Conservation (phyloP, 2,113 vertebrate genomes). For the Dromas ardeola region DNA sequence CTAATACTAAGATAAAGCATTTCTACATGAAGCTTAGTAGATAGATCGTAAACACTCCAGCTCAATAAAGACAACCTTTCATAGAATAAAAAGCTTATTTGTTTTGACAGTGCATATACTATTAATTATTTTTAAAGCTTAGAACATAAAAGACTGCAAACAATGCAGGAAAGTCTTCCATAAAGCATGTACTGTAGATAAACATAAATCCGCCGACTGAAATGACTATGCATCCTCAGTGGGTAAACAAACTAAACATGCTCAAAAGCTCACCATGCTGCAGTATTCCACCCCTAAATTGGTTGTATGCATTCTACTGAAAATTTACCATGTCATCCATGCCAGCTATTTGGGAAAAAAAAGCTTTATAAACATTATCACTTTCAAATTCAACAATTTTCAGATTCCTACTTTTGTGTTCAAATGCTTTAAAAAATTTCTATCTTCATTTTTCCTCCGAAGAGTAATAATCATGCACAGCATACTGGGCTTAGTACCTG, state of each 20-base stretch:
- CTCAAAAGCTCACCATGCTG: not conserved
- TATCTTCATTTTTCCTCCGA: not conserved
- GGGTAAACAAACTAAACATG: not conserved
- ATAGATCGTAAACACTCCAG: not conserved
- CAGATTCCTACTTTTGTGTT: not conserved
- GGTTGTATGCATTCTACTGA: not conserved
- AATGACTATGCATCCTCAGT: not conserved
- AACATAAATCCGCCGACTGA: not conserved
- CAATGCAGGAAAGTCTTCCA: not conserved
- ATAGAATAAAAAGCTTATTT: not conserved
- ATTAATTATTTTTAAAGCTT: constrained; percentile 11
- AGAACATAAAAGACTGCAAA: not conserved
- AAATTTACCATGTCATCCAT: not conserved
- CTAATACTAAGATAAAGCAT: not conserved
- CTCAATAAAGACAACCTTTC: not conserved
- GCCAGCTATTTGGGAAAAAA: not conserved
- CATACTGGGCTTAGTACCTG: not conserved
- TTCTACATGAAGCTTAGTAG: not conserved
- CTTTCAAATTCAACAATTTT: not conserved
- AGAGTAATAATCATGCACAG: not conserved
- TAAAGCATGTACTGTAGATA: not conserved
- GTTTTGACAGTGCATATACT: not conserved
- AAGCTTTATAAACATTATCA: not conserved
- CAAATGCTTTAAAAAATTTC: not conserved
- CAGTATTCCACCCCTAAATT: not conserved